Conservation (phyloP, 2,888 invertebrate species). For the Pseudococcus viburni region DNA sequence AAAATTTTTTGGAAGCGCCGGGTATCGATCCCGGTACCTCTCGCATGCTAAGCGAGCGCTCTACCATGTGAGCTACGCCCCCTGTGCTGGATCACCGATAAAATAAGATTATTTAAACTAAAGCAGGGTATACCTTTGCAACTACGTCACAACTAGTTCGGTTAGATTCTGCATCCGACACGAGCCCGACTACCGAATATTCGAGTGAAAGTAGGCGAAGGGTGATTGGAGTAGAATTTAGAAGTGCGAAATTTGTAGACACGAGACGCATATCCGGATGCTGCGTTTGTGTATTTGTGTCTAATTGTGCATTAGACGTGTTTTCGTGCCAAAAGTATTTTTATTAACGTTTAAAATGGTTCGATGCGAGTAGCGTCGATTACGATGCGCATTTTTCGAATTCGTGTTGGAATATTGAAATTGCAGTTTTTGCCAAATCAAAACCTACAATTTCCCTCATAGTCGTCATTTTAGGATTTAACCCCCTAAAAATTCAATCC, state of each 20-base stretch:
- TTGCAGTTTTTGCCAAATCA: too few relatives aligned
- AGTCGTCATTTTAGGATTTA: too few relatives aligned
- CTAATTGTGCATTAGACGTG: background rate
- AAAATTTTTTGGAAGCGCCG: slow-evolving; percentile 70
- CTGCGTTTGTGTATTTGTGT: background rate
- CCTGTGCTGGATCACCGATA: slow-evolving; percentile 65
- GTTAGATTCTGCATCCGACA: background rate
- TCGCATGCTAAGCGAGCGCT: slow-evolving; percentile 76
- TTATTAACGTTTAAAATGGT: background rate
- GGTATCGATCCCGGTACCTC: slow-evolving; percentile 76
- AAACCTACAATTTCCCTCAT: too few relatives aligned
- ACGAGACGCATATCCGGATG: background rate
- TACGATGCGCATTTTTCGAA: background rate
- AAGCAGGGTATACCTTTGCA: background rate
- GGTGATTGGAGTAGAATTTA: background rate
- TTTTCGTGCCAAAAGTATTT: background rate
- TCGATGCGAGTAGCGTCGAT: background rate
- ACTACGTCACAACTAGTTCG: background rate
- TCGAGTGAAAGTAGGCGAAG: background rate
- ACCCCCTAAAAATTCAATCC: too few relatives aligned
- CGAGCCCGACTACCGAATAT: background rate
- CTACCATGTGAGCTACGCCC: slow-evolving; percentile 75
- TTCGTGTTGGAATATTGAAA: too few relatives aligned
- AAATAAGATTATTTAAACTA: slow-evolving; percentile 18
- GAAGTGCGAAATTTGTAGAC: background rate